A percentile compares a stretch with the other conserved stretches of the same genome.
Evolutionary conservation across 1,140 invertebrate species (phyloP).

Genomic region (Drosophila repletoides): DNA sequence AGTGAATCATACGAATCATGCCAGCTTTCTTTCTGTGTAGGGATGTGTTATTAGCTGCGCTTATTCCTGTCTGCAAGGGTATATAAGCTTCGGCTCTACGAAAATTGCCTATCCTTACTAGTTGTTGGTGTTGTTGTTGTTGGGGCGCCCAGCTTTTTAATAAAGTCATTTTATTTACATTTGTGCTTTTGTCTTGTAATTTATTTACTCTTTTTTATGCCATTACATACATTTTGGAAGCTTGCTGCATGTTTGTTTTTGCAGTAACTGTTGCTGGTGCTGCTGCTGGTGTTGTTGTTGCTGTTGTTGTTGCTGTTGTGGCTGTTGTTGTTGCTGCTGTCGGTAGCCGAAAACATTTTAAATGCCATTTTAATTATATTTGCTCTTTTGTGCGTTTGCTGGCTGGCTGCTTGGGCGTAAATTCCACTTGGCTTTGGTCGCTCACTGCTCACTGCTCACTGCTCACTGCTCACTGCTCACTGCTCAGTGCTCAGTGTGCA

Average conservation of each 20-base stretch:
- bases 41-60: background rate
- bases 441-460: constrained; percentile 40
- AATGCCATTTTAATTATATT: constrained; percentile 81
- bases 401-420: no score
- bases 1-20: no score
- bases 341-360: constrained; percentile 58
- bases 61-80: background rate
- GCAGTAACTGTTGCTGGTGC: constrained; percentile 13
- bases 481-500: no score
- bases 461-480: constrained; percentile 39
- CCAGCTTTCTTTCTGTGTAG: no score
- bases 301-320: constrained; percentile 7
- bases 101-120: no score
- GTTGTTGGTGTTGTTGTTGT: constrained; percentile 8
- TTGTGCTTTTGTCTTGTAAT: constrained; percentile 74
- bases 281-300: constrained; percentile 24
- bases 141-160: constrained; percentile 51
- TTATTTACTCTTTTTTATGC: constrained; percentile 66
- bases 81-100: no score
- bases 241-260: constrained; percentile 43
- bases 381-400: constrained; percentile 53
- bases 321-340: constrained; percentile 4
- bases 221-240: constrained; percentile 32
- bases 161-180: constrained; percentile 78
- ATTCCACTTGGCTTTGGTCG: constrained; percentile 36